Conservation (phyloP, 92 coral and sea anemone genomes). For the Ricordea florida region DNA sequence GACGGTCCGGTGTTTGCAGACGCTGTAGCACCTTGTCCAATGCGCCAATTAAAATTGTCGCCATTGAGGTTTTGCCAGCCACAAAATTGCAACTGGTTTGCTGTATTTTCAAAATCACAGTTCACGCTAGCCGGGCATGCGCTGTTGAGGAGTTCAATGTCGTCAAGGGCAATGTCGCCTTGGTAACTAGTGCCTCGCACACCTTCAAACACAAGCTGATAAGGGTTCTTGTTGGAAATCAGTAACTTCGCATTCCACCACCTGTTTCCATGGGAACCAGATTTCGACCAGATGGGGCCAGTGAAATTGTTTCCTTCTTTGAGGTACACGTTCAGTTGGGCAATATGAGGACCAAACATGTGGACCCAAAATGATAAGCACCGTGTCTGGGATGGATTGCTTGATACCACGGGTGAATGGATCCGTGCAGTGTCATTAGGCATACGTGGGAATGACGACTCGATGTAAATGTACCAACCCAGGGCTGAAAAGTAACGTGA, state of each 20-base stretch:
- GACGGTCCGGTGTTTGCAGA: slow-evolving; percentile 83
- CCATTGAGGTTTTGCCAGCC: slow-evolving; percentile 71
- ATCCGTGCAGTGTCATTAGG: slow-evolving; percentile 94
- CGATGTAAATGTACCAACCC: slow-evolving; percentile 91
- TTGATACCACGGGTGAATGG: slow-evolving; percentile 56
- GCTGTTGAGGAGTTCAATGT: slow-evolving; percentile 46
- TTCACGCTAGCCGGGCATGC: slow-evolving; percentile 42
- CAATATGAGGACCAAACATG: slow-evolving; percentile 97
- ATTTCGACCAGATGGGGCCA: slow-evolving; percentile 82
- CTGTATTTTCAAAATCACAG: slow-evolving; percentile 82
- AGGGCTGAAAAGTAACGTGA: slow-evolving; percentile 78
- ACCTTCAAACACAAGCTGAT: slow-evolving; percentile 83
- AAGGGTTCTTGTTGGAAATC: slow-evolving; percentile 50
- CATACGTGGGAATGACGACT: slow-evolving; percentile 83
- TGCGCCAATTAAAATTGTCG: slow-evolving; percentile 75
- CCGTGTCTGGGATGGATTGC: slow-evolving; percentile 46
- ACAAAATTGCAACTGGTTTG: slow-evolving; percentile 61
- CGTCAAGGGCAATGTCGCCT: slow-evolving; percentile 93
- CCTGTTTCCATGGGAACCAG: slow-evolving; percentile 89
- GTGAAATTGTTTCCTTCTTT: slow-evolving; percentile 65
- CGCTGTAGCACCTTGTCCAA: slow-evolving; percentile 74
- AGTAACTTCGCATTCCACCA: slow-evolving; percentile 85
- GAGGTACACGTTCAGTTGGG: slow-evolving; percentile 73
- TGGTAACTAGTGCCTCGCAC: slow-evolving; percentile 80
- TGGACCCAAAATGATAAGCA: slow-evolving; percentile 96